Evolutionary conservation across 2,888 invertebrate species (phyloP).

Genomic region (Dendrolimus houi): DNA sequence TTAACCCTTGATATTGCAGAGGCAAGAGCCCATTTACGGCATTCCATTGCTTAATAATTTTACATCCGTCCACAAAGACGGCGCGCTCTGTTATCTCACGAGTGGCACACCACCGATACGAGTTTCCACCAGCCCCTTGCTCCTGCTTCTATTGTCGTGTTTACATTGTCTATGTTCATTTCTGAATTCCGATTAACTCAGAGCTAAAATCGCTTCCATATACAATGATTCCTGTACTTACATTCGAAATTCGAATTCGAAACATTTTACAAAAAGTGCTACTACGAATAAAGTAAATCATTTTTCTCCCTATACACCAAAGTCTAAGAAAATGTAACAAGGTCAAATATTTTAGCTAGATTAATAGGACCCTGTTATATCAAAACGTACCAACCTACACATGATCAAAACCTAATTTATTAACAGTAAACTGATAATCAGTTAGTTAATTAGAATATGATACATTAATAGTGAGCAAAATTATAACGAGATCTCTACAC

Average conservation of each 20-base stretch:
- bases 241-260: neutral
- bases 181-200: constrained; percentile 65
- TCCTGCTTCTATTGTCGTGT: constrained; percentile 65
- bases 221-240: neutral
- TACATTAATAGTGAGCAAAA: too few relatives aligned
- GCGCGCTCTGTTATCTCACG: constrained; percentile 61
- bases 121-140: constrained; percentile 50
- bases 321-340: too few relatives aligned
- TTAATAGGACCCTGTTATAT: too few relatives aligned
- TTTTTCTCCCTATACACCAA: too few relatives aligned
- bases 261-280: neutral
- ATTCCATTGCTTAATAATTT: constrained; percentile 66
- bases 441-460: too few relatives aligned
- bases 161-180: constrained; percentile 72
- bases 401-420: too few relatives aligned
- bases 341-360: too few relatives aligned
- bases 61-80: constrained; percentile 66
- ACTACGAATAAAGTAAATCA: too few relatives aligned
- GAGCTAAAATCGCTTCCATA: constrained; percentile 34
- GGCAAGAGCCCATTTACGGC: constrained; percentile 44
- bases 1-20: constrained; percentile 42
- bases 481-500: too few relatives aligned
- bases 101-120: constrained; percentile 66
- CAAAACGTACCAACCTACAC: too few relatives aligned
- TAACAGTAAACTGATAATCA: too few relatives aligned